Conservation (phyloP, 2,888 invertebrate species). For the Dermolepida albohirtum region DNA sequence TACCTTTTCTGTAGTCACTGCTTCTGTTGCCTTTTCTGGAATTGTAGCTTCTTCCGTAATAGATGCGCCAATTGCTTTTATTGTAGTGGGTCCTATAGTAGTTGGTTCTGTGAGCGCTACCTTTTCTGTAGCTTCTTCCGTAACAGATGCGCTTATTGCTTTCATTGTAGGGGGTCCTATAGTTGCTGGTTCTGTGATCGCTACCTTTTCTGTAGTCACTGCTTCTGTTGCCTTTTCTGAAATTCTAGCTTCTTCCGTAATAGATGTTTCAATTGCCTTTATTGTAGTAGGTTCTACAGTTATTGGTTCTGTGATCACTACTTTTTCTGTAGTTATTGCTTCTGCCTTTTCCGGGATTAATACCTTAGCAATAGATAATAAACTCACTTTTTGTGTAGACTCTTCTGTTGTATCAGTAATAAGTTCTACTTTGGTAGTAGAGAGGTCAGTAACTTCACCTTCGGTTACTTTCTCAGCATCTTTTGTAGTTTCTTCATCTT, state of each 20-base stretch:
- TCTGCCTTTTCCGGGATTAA: slow-evolving; percentile 24
- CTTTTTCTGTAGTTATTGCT: slow-evolving; percentile 32
- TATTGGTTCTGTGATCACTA: background rate
- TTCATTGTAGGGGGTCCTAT: background rate
- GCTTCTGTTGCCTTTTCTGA: slow-evolving; percentile 31
- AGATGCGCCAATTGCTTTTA: background rate
- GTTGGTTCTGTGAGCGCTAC: background rate
- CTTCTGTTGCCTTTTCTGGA: slow-evolving; percentile 36
- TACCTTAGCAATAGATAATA: slow-evolving; percentile 37
- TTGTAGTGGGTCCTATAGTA: background rate
- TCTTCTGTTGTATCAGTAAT: background rate
- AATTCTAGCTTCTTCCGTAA: background rate
- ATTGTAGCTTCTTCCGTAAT: background rate
- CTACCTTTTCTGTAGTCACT: slow-evolving; percentile 28
- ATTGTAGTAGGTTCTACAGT: background rate
- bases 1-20: slow-evolving; percentile 32
- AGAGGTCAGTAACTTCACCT: slow-evolving; percentile 27
- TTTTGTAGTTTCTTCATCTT: slow-evolving; percentile 15
- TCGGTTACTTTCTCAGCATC: slow-evolving; percentile 25
- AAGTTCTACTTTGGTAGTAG: background rate
- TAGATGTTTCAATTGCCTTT: background rate
- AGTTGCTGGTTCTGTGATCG: background rate
- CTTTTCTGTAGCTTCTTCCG: slow-evolving; percentile 28
- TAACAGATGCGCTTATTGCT: background rate
- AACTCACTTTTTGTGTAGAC: slow-evolving; percentile 43